These are phyloP conservation scores for Pinctada fucata DNA, from an alignment of 2,888 invertebrate genomes.

Conservation along the genomic window DNA sequence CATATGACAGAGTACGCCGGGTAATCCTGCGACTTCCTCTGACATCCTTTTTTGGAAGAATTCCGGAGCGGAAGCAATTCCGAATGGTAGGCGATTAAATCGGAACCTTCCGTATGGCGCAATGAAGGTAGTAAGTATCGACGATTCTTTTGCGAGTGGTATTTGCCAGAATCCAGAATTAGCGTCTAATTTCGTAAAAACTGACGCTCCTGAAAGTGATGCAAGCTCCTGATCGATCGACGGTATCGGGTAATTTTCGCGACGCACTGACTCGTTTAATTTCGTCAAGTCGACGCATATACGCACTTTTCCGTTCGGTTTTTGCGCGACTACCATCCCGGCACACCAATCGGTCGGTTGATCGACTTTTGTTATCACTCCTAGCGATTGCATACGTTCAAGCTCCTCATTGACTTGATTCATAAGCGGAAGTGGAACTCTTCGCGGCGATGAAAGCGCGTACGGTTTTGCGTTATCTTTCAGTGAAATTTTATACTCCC, in stretches of 20 bases:
- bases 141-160: slow-evolving; percentile 19
- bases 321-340: slow-evolving; percentile 19
- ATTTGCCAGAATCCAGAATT: slow-evolving; percentile 32
- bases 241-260: slow-evolving; percentile 32
- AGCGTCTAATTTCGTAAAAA: slow-evolving; percentile 37
- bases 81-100: slow-evolving; percentile 51
- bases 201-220: slow-evolving; percentile 27
- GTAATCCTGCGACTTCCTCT: slow-evolving; percentile 32
- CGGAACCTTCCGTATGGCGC: slow-evolving; percentile 51
- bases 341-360: slow-evolving; percentile 15
- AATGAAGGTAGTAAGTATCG: slow-evolving; percentile 48
- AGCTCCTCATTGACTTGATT: slow-evolving; percentile 11
- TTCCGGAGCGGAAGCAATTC: slow-evolving; percentile 74
- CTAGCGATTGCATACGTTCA: slow-evolving; percentile 12
- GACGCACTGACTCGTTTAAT: slow-evolving; percentile 22
- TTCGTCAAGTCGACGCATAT: slow-evolving; percentile 42
- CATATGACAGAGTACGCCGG: slow-evolving; percentile 46
- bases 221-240: slow-evolving; percentile 35
- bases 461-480: slow-evolving; percentile 27
- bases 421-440: slow-evolving; percentile 19
- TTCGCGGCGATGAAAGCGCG: slow-evolving; percentile 9
- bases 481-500: slow-evolving; percentile 36
- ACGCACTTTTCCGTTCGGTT: slow-evolving; percentile 26
- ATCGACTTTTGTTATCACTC: slow-evolving; percentile 1
- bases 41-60: slow-evolving; percentile 74